Base-by-base conservation (phyloP, 92 coral and sea anemone genomes). In the Parazoanthus atlanticus region DNA sequence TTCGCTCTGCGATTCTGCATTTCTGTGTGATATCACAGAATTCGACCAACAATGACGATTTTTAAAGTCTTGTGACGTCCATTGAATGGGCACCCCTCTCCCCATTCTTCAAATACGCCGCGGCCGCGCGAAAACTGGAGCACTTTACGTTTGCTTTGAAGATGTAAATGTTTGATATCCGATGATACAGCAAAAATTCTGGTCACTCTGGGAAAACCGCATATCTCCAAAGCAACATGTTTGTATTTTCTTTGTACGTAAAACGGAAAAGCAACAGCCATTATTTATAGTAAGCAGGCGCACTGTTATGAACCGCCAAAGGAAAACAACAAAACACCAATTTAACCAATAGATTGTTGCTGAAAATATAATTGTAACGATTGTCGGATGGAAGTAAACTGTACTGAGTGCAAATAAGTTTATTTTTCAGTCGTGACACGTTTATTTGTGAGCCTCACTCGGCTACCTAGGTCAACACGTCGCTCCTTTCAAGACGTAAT, bases 251-350 rank as follows among this genome's bases (percentile, higher is more conserved):
- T 43, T 19, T 70, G 65, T 34, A 41, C 71, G 34, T 17, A 43
- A 70, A 71, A 41, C 69, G 77, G 61, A 71, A 70, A 70, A 15
- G n/a, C 78, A 84, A 26, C 67, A 43, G 54, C 29, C 16, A 70
- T 30, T 71, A 84, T 84, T 84, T 40, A 25, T 43, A 43, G 43
- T 84, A 84, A 46, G 74, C 17, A 34, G 43, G 31, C 29, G 29
- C 46, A 34, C 58, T n/a, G 30, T 70, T 70, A 19, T 21, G 25
- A 52, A 84, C 87, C 87, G 30, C 87, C 46, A 28, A 67, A 15
- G n/a, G n/a, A 69, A 66, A 84, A 84, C 64, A 83, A 36, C 58
- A 83, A 83, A 15, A 29, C 33, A 43, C 46, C 77, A 43, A n/a
- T 25, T 40, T 69, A 31, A 17, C 21, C 8, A 34, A 16, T 17